These are phyloP conservation scores for Polymixis lichenea DNA, from an alignment of 2,888 invertebrate species.

Conservation along the genomic window DNA sequence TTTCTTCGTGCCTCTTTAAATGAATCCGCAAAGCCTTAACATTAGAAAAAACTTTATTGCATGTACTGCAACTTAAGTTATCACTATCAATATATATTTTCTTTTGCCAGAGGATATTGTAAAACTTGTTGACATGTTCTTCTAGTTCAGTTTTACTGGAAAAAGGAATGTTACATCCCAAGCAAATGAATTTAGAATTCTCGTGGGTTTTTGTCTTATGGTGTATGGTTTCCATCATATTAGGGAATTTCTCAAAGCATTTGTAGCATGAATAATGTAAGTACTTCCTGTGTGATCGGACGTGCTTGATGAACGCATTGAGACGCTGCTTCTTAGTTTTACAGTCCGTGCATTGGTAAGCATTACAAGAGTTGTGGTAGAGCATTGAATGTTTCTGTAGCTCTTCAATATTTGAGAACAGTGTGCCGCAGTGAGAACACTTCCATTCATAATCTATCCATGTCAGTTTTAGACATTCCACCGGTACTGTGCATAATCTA, in stretches of 20 bases:
- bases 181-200: conserved; percentile 70
- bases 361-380: conserved; percentile 90
- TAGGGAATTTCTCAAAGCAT: conserved; percentile 74
- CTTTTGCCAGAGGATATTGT: conserved; percentile 61
- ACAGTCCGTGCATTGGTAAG: conserved; percentile 92
- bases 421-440: conserved; percentile 79
- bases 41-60: conserved; percentile 77
- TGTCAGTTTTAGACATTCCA: conserved; percentile 74
- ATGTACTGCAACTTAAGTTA: conserved; percentile 75
- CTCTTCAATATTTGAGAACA: conserved; percentile 76
- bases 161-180: conserved; percentile 78
- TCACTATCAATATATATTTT: conserved; percentile 71
- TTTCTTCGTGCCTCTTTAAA: conserved; percentile 89
- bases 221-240: conserved; percentile 59
- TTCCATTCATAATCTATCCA: conserved; percentile 82
- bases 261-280: conserved; percentile 86
- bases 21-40: conserved; percentile 83
- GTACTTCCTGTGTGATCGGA: conserved; percentile 90
- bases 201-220: conserved; percentile 70
- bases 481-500: conserved; percentile 67
- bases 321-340: conserved; percentile 74
- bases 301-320: conserved; percentile 85
- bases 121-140: conserved; percentile 72
- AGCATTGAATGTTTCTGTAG: conserved; percentile 91
- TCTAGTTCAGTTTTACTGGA: conserved; percentile 68